A percentile compares a stretch with the other conserved stretches of the same genome.
Conservation (phyloP, 2,113 vertebrate genomes). For the Apodemus sylvaticus region DNA sequence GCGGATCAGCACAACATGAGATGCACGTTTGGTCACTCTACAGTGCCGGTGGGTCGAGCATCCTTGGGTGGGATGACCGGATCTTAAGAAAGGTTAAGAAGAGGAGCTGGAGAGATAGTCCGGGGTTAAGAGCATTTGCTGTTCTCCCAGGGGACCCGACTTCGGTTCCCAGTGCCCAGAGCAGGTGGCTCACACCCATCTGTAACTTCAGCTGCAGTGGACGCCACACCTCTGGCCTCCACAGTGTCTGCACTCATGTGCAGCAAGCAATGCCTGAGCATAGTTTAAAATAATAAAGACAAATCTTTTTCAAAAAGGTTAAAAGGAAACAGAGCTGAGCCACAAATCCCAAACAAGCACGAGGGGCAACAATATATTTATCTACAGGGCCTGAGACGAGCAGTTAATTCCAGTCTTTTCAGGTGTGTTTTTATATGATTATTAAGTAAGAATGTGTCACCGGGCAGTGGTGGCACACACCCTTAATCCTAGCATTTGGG, state of each 20-base stretch:
- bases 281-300: not conserved
- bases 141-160: not conserved
- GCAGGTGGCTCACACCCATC: not conserved
- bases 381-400: not conserved
- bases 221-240: not conserved
- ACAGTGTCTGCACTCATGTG: not conserved
- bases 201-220: not conserved
- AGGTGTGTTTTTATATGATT: not conserved
- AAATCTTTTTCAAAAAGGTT: not conserved
- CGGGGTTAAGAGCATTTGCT: not conserved
- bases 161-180: not conserved
- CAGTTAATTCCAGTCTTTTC: constrained; percentile 6
- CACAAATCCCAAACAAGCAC: not conserved
- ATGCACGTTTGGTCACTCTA: not conserved
- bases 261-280: not conserved
- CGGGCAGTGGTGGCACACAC: too few relatives aligned
- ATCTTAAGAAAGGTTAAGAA: constrained; percentile 11
- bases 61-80: not conserved
- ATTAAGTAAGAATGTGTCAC: not conserved
- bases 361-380: not conserved
- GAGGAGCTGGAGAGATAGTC: not conserved
- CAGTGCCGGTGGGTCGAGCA: not conserved
- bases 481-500: too few relatives aligned
- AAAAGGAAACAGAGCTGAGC: not conserved
- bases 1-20: not conserved